phyloP scores from a whole-genome alignment of 2,113 vertebrate genomes.

The Alligator sinensis region DNA sequence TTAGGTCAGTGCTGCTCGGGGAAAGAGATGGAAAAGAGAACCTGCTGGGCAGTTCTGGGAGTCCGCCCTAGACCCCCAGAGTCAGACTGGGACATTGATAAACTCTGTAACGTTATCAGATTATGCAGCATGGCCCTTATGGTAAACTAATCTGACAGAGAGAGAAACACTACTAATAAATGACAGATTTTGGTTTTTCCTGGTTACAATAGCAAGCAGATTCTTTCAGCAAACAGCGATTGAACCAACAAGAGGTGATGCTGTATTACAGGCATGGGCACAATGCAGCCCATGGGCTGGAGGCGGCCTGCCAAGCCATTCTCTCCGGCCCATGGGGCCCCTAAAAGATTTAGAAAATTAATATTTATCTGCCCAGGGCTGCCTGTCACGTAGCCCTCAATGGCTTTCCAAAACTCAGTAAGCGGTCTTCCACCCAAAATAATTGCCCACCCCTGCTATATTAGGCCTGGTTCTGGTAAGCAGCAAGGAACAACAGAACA shows the following conservation, averaged over 20 bases:
- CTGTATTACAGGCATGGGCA: too few relatives aligned
- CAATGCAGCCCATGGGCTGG: too few relatives aligned
- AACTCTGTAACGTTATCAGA: neutral
- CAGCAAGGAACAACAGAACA: too few relatives aligned
- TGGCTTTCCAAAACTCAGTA: too few relatives aligned
- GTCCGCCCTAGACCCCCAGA: accelerated
- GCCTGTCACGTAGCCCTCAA: too few relatives aligned
- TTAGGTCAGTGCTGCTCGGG: accelerated
- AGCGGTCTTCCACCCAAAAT: too few relatives aligned
- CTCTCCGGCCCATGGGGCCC: too few relatives aligned
- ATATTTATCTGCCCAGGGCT: too few relatives aligned
- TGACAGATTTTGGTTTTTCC: accelerated
- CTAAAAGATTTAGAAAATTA: too few relatives aligned
- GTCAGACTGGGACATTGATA: neutral
- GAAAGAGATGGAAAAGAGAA: accelerated
- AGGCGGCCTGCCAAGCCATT: too few relatives aligned
- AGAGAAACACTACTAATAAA: accelerated
- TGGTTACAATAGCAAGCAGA: neutral
- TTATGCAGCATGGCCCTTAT: neutral
- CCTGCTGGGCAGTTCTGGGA: accelerated
- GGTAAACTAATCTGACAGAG: neutral
- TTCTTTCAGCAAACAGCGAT: neutral
- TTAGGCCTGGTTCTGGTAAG: too few relatives aligned
- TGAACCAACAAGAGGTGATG: neutral
- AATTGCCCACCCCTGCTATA: too few relatives aligned